A percentile compares a stretch with the other conserved stretches of the same genome.
Evolutionary conservation across 2,888 invertebrate genomes (phyloP).

Genomic region (Drosophila borealis): DNA sequence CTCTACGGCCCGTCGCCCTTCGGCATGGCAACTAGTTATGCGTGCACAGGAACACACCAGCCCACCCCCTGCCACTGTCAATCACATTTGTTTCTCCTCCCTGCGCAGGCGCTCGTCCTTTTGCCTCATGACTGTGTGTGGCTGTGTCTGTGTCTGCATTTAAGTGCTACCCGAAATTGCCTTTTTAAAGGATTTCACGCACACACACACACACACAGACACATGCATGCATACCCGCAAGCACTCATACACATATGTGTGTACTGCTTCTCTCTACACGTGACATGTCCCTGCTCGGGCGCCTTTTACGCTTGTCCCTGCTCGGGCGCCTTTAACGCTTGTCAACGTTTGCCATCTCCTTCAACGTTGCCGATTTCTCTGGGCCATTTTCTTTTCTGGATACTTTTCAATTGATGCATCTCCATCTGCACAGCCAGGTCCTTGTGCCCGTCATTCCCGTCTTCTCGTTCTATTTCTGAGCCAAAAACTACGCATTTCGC

Average conservation of each 20-base stretch:
- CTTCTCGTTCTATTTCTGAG: constrained; percentile 32
- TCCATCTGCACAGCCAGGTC: constrained; percentile 39
- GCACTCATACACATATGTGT: constrained; percentile 29
- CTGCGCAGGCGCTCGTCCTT: constrained; percentile 43
- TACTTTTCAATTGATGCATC: constrained; percentile 75
- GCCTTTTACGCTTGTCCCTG: constrained; percentile 36
- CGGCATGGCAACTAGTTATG: constrained; percentile 52
- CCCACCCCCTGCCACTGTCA: constrained; percentile 23
- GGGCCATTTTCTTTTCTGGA: constrained; percentile 49
- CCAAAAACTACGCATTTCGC: constrained; percentile 68
- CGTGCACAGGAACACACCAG: constrained; percentile 32
- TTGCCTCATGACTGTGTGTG: constrained; percentile 16
- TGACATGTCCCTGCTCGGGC: constrained; percentile 42
- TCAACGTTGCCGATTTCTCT: constrained; percentile 50
- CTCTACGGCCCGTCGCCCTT: background rate
- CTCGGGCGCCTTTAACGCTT: constrained; percentile 64
- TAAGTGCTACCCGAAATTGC: constrained; percentile 80
- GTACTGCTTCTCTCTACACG: constrained; percentile 32
- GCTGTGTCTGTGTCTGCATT: constrained; percentile 68
- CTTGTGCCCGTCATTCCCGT: background rate
- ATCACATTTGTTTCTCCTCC: constrained; percentile 38
- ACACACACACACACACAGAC: constrained; percentile 42
- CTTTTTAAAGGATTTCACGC: constrained; percentile 80
- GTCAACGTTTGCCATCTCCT: constrained; percentile 54
- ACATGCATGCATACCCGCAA: constrained; percentile 10